These are phyloP conservation scores for Carcina quercana DNA, from an alignment of 2,888 invertebrate species.

Conservation along the genomic window DNA sequence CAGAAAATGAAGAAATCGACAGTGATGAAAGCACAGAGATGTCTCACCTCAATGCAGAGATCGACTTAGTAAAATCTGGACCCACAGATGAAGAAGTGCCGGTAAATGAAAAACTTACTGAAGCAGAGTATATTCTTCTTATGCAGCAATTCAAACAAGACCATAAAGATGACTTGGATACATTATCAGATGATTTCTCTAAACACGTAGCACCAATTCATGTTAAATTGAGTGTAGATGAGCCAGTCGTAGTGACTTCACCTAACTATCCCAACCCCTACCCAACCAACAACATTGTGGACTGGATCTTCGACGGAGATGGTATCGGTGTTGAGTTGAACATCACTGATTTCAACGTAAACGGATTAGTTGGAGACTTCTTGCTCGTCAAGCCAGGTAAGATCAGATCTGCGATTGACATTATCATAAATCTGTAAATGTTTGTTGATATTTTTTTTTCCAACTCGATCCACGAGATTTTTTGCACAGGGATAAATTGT, in stretches of 20 bases:
- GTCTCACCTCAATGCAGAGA: too few relatives aligned
- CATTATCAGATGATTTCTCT: slow-evolving; percentile 23
- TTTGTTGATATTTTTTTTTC: too few relatives aligned
- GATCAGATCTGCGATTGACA: too few relatives aligned
- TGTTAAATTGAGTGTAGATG: slow-evolving; percentile 32
- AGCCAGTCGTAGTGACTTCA: slow-evolving; percentile 36
- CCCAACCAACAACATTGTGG: slow-evolving; percentile 38
- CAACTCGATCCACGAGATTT: too few relatives aligned
- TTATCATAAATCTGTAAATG: too few relatives aligned
- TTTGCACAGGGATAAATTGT: too few relatives aligned
- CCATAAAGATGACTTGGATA: slow-evolving; percentile 29
- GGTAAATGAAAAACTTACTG: too few relatives aligned
- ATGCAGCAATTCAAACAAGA: slow-evolving; percentile 30
- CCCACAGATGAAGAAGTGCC: too few relatives aligned
- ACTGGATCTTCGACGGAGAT: slow-evolving; percentile 52
- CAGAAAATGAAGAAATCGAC: too few relatives aligned
- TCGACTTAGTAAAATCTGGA: too few relatives aligned
- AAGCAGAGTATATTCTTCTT: slow-evolving; percentile 28
- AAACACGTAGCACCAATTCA: slow-evolving; percentile 26
- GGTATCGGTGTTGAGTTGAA: slow-evolving; percentile 60
- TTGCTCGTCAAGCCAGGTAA: slow-evolving; percentile 61
- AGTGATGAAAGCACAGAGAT: too few relatives aligned
- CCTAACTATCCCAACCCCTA: slow-evolving; percentile 44
- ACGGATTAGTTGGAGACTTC: slow-evolving; percentile 48
- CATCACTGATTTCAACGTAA: slow-evolving; percentile 47